Conservation (phyloP, 2,113 vertebrate species). For the Hippopotamus amphibius region DNA sequence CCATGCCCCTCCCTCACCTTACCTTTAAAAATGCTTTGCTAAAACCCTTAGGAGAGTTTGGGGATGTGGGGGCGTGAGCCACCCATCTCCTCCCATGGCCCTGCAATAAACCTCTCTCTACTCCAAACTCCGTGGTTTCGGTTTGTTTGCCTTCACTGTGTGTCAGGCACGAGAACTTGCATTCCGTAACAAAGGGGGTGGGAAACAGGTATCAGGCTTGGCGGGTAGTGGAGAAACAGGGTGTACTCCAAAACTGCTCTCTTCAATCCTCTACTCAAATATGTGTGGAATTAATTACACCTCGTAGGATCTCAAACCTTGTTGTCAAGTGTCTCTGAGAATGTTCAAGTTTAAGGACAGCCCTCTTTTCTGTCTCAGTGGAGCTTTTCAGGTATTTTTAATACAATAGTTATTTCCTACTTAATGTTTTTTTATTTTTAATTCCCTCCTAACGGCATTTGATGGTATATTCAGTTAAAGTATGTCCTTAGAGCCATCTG, state of each 20-base stretch:
- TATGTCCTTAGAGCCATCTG: neutral
- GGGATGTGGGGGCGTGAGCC: too few species aligned
- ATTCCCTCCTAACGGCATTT: neutral
- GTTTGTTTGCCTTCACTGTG: too few species aligned
- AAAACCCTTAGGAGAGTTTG: too few species aligned
- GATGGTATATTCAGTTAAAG: neutral
- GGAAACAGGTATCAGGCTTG: neutral
- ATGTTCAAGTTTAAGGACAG: neutral
- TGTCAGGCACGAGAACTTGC: too few species aligned
- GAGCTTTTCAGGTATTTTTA: neutral
- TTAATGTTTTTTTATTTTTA: neutral
- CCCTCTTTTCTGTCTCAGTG: neutral
- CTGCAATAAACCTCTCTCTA: too few species aligned
- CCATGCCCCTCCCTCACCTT: too few species aligned
- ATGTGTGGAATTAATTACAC: neutral
- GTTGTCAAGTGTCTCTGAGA: neutral
- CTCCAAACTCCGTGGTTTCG: too few species aligned
- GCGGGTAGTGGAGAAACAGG: neutral
- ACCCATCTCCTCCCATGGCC: too few species aligned
- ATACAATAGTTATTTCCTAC: neutral
- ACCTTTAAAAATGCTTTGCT: too few species aligned
- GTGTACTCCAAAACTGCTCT: neutral
- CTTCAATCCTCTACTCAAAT: neutral
- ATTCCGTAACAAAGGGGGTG: too few species aligned
- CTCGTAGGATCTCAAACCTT: neutral